These are phyloP conservation scores for Vireo altiloquus DNA, from an alignment of 2,113 vertebrate genomes.

Conservation along the genomic window DNA sequence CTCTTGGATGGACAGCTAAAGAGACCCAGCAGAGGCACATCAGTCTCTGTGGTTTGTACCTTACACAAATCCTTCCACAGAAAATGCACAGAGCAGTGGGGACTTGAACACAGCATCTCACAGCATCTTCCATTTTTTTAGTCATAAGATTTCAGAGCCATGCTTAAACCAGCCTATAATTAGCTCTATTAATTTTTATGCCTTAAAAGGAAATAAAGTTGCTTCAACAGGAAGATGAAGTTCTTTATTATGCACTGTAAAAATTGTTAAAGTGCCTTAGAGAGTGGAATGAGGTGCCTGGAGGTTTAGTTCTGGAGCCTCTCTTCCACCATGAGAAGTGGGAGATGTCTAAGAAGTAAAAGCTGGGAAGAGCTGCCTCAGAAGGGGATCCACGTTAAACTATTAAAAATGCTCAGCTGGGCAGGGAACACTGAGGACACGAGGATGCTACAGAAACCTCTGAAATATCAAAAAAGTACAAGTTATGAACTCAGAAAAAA, in stretches of 20 bases:
- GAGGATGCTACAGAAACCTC: neutral
- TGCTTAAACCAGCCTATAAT: neutral
- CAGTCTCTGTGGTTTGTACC: neutral
- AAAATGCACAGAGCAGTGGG: neutral
- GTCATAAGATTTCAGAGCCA: neutral
- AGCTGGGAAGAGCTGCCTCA: neutral
- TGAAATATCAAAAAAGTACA: neutral
- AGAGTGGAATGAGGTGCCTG: neutral
- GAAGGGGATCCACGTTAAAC: neutral
- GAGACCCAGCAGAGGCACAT: neutral
- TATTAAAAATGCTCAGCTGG: neutral
- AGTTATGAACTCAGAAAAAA: neutral
- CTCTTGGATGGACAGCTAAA: neutral
- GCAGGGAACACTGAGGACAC: neutral
- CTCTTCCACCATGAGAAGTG: neutral
- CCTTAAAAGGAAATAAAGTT: neutral
- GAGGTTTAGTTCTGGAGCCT: neutral
- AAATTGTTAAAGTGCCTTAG: neutral
- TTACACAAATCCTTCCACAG: neutral
- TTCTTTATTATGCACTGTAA: neutral
- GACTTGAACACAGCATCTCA: neutral
- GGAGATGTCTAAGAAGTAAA: neutral
- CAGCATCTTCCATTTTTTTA: neutral
- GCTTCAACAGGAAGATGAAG: neutral
- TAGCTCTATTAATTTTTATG: slow-evolving; percentile 5